A percentile compares a stretch with the other conserved stretches of the same genome.
These are phyloP conservation scores for Lycodopsis pacificus DNA, from an alignment of 2,797 vertebrate genomes.

Conservation along the genomic window DNA sequence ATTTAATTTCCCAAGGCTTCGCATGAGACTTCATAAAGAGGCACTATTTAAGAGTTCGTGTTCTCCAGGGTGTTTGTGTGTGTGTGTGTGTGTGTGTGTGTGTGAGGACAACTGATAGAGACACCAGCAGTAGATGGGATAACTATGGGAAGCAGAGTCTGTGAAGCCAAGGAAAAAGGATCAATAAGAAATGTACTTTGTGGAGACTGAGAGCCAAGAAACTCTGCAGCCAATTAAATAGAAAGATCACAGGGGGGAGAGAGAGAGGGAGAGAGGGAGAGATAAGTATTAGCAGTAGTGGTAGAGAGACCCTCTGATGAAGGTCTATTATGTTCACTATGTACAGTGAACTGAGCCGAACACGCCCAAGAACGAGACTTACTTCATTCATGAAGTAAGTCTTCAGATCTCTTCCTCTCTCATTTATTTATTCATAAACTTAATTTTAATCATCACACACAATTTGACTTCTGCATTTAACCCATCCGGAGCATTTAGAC, in stretches of 20 bases:
- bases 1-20: constrained; percentile 50
- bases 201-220: constrained; percentile 73
- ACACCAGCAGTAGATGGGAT: constrained; percentile 71
- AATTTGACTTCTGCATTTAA: background rate
- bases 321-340: constrained; percentile 56
- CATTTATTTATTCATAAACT: no score
- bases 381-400: constrained; percentile 25
- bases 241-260: constrained; percentile 59
- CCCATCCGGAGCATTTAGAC: background rate
- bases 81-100: constrained; percentile 16
- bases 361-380: background rate
- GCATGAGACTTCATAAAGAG: constrained; percentile 56
- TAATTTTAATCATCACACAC: no score
- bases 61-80: constrained; percentile 28
- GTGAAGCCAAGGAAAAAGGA: constrained; percentile 71
- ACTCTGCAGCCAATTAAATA: constrained; percentile 78
- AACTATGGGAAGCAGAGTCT: constrained; percentile 75
- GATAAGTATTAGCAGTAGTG: constrained; percentile 4
- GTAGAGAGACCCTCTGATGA: constrained; percentile 51
- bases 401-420: background rate
- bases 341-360: constrained; percentile 46
- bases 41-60: constrained; percentile 44
- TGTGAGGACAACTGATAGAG: constrained; percentile 68
- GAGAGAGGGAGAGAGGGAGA: constrained; percentile 20
- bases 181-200: constrained; percentile 82